Evolutionary conservation across 1,140 invertebrate genomes (phyloP).

Genomic region (Ips nitidus): DNA sequence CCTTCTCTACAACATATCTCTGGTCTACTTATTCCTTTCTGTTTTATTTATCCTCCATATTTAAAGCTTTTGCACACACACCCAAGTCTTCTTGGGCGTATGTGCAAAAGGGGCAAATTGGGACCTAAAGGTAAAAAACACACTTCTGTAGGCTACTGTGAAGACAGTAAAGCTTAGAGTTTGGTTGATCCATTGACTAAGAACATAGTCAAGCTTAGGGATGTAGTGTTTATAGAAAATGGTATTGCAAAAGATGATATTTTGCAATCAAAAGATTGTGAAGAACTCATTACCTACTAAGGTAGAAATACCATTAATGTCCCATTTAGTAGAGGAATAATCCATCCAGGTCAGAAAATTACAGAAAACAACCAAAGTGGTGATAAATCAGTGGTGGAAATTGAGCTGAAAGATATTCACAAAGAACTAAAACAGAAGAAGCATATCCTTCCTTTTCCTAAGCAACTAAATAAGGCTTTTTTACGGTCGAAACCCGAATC

Average conservation of each 20-base stretch:
- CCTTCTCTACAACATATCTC: no score
- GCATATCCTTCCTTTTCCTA: background rate
- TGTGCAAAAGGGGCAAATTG: conserved; percentile 47
- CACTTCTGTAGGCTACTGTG: conserved; percentile 54
- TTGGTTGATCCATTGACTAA: conserved; percentile 30
- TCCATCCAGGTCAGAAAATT: background rate
- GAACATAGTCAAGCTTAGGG: conserved; percentile 12
- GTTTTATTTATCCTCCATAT: no score
- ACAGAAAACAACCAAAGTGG: background rate
- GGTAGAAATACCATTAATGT: background rate
- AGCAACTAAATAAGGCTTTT: no score
- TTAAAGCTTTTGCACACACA: conserved; percentile 48
- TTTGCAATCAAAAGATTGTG: background rate
- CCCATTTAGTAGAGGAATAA: background rate
- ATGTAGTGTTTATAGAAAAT: conserved; percentile 23
- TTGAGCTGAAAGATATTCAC: background rate
- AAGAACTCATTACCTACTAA: background rate
- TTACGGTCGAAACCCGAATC: no score
- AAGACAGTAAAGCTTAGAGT: conserved; percentile 50
- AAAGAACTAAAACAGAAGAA: background rate
- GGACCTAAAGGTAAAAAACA: conserved; percentile 45
- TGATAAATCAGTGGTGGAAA: background rate
- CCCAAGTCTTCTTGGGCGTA: conserved; percentile 34
- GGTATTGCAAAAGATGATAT: background rate
- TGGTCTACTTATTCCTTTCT: no score